Evolutionary conservation across 1,140 invertebrate genomes (phyloP), one percentile per base, ranked within the genome.

Genomic region (Episyrphus balteatus): DNA sequence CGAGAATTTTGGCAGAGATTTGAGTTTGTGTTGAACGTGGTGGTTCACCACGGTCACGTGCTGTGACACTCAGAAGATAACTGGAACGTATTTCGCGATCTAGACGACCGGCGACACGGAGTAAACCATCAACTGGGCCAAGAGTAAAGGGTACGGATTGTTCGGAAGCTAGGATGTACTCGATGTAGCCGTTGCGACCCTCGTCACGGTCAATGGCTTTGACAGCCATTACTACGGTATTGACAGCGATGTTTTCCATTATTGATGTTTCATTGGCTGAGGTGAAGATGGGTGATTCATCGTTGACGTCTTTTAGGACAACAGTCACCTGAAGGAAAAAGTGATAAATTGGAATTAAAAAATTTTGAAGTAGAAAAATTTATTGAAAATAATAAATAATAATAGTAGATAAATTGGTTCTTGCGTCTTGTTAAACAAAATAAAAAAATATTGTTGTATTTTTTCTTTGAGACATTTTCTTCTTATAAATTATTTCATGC

Each of bases 171-270:
- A 96, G 73, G 40, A 78, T 81, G 66, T 95, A 98, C 60, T 92
- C 87, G 13, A 97, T 82, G 65, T 93, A 88, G 41, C 89, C 86
- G 71, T 98, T 98, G 47, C 84, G 75, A 10, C 90, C 94, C 70
- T 92, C 89, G 72, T 98, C 95, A 51, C 80, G 79, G 69, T 98
- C 95, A 10, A 85, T 70, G 0, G 93, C 93, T 66, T 90, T 89
- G 34, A 98, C 80, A 2, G 83, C 85, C 77, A 92, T 86, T 10
- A 96, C 81, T 12, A 94, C 81, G 6, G 88, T 90, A 62, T 94
- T 93, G 19, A 82, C 61, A n/a, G 88, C 81, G 34, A 87, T 82
- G 69, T 94, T 94, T 72, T 96, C 92, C 47, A 79, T 73, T 11
- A 92, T 79, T 14, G 77, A 70, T 7, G 86, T 88, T 57, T 81